Conservation (phyloP, 2,113 vertebrate species). For the Cisticola juncidis region DNA sequence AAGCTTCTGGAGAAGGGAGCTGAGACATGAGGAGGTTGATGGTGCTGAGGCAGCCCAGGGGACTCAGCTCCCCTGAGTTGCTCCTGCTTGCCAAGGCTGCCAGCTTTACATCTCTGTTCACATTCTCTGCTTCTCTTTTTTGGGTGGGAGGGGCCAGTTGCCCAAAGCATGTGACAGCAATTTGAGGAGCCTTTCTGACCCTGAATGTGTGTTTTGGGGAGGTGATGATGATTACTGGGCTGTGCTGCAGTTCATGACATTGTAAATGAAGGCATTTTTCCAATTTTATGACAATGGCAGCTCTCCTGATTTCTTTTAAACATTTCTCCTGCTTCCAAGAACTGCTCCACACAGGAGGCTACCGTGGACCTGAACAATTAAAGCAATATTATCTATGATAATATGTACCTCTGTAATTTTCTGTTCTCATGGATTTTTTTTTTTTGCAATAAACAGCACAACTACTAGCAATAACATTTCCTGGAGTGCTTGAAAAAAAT, state of each 20-base stretch:
- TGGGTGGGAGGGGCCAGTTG: background rate
- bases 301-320: background rate
- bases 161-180: background rate
- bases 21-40: background rate
- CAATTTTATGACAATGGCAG: background rate
- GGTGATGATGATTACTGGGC: background rate
- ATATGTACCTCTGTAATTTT: slow-evolving; percentile 25
- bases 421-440: background rate
- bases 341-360: slow-evolving; percentile 15
- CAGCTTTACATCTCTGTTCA: background rate
- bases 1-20: background rate
- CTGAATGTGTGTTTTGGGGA: background rate
- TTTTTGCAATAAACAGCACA: slow-evolving; percentile 14
- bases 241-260: background rate
- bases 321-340: slow-evolving; percentile 15
- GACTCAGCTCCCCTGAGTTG: background rate
- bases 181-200: background rate
- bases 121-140: background rate
- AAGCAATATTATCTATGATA: slow-evolving; percentile 65
- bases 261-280: slow-evolving; percentile 14
- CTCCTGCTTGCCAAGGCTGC: background rate
- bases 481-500: slow-evolving; percentile 41
- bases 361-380: background rate
- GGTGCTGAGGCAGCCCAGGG: background rate
- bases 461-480: slow-evolving; percentile 58